Conservation (phyloP, 2,797 vertebrate genomes). For the Mormyrus hasselquistii region DNA sequence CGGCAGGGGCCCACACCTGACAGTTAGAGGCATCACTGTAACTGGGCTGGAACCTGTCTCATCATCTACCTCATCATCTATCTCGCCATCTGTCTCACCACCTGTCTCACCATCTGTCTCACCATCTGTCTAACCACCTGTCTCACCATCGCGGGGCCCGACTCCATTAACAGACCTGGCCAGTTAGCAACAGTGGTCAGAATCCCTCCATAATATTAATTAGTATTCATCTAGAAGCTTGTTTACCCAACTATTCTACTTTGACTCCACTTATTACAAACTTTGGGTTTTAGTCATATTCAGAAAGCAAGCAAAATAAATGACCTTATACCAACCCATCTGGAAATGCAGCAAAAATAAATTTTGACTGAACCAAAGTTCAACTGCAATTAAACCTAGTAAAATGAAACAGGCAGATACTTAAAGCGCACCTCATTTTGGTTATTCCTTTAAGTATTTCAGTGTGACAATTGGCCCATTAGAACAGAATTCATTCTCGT, state of each 20-base stretch:
- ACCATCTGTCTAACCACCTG: too few relatives aligned
- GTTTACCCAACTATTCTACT: background rate
- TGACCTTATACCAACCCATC: background rate
- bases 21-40: background rate
- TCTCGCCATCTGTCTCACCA: too few relatives aligned
- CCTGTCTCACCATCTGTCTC: too few relatives aligned
- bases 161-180: background rate
- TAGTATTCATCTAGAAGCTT: background rate
- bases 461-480: background rate
- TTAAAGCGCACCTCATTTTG: background rate
- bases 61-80: too few relatives aligned
- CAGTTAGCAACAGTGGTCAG: background rate
- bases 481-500: background rate
- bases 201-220: background rate
- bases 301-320: background rate
- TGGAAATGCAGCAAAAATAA: background rate
- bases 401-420: background rate
- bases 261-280: background rate
- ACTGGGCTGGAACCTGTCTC: background rate
- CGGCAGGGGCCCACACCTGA: background rate
- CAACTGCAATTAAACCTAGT: background rate
- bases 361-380: background rate
- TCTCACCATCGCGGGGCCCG: background rate
- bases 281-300: background rate
- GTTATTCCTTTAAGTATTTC: background rate